Conservation (phyloP, 2,888 invertebrate species). For the Autographa pulchrina region DNA sequence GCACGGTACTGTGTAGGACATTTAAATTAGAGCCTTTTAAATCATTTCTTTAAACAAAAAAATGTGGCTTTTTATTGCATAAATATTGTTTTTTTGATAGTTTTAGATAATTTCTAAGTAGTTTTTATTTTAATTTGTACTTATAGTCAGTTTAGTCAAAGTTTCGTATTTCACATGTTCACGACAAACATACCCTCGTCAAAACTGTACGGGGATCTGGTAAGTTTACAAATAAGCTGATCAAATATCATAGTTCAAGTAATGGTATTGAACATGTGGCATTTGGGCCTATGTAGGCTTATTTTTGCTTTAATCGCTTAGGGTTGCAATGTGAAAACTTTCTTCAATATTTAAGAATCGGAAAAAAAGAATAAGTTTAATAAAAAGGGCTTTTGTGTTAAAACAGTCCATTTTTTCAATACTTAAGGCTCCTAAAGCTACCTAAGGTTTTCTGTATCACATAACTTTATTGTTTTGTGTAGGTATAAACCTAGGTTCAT, state of each 20-base stretch:
- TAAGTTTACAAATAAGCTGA: too few species aligned
- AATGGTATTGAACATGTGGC: too few species aligned
- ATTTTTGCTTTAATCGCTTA: too few species aligned
- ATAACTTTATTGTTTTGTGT: conserved; percentile 36
- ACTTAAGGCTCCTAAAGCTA: background rate
- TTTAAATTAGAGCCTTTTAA: conserved; percentile 8
- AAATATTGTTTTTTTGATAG: background rate
- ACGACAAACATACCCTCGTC: too few species aligned
- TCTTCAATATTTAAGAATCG: too few species aligned
- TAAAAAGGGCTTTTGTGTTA: background rate
- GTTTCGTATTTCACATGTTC: too few species aligned
- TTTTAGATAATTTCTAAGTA: background rate
- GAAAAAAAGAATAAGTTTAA: too few species aligned
- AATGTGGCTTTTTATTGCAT: background rate
- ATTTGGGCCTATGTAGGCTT: too few species aligned
- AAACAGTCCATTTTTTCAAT: background rate
- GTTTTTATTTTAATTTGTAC: background rate
- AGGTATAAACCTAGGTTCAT: conserved; percentile 9
- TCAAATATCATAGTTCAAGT: too few species aligned
- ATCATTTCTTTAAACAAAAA: background rate
- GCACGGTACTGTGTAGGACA: conserved; percentile 13
- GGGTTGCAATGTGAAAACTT: too few species aligned
- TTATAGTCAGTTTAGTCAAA: background rate
- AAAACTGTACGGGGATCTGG: too few species aligned
- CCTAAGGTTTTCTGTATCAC: conserved; percentile 6